These are phyloP conservation scores for Nineta flava DNA, from an alignment of 2,888 invertebrate genomes.

Conservation along the genomic window DNA sequence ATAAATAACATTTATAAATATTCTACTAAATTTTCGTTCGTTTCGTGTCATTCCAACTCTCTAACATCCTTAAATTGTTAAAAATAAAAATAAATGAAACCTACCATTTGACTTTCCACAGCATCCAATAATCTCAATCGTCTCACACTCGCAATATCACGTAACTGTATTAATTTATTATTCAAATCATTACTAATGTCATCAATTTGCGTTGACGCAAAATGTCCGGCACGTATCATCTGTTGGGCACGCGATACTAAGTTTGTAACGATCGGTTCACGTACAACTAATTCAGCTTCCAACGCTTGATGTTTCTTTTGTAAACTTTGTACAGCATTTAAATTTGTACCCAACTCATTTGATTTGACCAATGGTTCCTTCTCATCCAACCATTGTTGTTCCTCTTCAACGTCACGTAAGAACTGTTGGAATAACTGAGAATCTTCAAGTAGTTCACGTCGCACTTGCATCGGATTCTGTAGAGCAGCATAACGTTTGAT, in stretches of 20 bases:
- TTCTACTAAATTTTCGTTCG: too few species aligned
- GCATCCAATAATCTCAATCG: conserved; percentile 62
- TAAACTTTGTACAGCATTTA: conserved; percentile 69
- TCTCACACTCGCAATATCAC: conserved; percentile 56
- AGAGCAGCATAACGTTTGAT: conserved; percentile 60
- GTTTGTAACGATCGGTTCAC: conserved; percentile 67
- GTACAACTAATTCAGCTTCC: conserved; percentile 76
- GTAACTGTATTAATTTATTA: conserved; percentile 48
- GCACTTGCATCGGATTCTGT: conserved; percentile 79
- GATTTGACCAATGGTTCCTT: conserved; percentile 55
- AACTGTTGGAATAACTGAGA: conserved; percentile 78
- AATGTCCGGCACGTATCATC: conserved; percentile 73
- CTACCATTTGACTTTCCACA: conserved; percentile 65
- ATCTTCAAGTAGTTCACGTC: conserved; percentile 84
- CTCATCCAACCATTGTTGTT: conserved; percentile 77
- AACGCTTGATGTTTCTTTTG: conserved; percentile 88
- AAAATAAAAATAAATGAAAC: too few species aligned
- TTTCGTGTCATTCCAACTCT: too few species aligned
- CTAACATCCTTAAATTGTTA: too few species aligned
- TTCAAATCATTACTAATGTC: conserved; percentile 48
- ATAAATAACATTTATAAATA: too few species aligned
- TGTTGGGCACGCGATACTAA: conserved; percentile 58
- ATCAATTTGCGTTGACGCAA: conserved; percentile 62
- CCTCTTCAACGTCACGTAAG: conserved; percentile 82
- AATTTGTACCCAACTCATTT: conserved; percentile 38